phyloP scores from a whole-genome alignment of 2,888 invertebrate species.

The Thymelicus sylvestris region DNA sequence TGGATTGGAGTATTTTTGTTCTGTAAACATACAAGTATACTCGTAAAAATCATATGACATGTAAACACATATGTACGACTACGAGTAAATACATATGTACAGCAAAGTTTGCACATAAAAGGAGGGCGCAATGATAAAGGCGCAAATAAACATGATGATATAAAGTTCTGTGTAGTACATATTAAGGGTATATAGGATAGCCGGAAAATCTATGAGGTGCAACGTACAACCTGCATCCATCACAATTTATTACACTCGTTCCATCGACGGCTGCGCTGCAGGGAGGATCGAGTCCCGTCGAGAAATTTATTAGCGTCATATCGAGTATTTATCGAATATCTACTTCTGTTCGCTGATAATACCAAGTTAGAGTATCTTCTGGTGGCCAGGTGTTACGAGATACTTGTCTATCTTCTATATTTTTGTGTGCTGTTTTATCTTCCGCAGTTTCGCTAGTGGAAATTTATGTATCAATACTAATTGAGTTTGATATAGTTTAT shows the following conservation, averaged over 20 bases:
- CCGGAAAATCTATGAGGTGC: constrained; percentile 3
- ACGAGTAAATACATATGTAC: too few species aligned
- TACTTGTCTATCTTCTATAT: constrained; percentile 12
- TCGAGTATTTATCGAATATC: constrained; percentile 45
- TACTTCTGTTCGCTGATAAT: constrained; percentile 40
- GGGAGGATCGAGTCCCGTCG: constrained; percentile 18
- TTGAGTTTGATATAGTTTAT: too few species aligned
- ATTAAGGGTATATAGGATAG: background rate
- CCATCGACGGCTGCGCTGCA: background rate
- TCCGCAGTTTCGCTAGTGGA: too few species aligned
- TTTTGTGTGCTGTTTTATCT: background rate
- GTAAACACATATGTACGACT: too few species aligned
- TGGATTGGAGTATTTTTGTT: too few species aligned
- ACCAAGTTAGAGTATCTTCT: constrained; percentile 25
- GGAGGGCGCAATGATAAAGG: too few species aligned
- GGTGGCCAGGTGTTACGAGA: constrained; percentile 12
- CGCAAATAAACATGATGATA: too few species aligned
- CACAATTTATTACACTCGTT: constrained; percentile 29
- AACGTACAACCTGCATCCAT: constrained; percentile 15
- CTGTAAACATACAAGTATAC: too few species aligned
- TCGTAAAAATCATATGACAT: too few species aligned
- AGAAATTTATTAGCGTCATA: constrained; percentile 45
- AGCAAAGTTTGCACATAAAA: too few species aligned
- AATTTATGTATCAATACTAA: too few species aligned
- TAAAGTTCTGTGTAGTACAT: background rate